Evolutionary conservation across 2,113 vertebrate species (phyloP).

Genomic region (Atlantisia rogersi): DNA sequence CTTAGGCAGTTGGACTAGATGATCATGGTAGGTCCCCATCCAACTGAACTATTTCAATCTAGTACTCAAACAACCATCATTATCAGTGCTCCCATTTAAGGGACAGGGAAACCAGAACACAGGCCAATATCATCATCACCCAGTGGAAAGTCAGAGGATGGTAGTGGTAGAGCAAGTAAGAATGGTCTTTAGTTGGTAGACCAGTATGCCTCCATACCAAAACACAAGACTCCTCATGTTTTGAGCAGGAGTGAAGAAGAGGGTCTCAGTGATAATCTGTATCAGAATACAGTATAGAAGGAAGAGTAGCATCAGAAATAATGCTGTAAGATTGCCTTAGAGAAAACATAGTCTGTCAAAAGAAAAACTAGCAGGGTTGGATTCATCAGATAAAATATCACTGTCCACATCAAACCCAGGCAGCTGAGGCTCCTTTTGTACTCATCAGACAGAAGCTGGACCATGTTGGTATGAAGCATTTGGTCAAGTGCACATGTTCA

Average conservation of each 20-base stretch:
- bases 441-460: not conserved
- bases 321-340: not conserved
- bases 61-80: not conserved
- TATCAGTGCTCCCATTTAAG: not conserved
- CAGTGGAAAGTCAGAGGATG: not conserved
- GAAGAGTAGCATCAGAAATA: not conserved
- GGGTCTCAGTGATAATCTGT: not conserved
- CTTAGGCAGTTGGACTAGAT: not conserved
- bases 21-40: not conserved
- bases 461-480: not conserved
- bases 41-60: not conserved
- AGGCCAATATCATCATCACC: not conserved
- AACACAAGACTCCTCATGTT: not conserved
- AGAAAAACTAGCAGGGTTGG: not conserved
- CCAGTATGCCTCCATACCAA: not conserved
- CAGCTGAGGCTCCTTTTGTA: not conserved
- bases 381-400: not conserved
- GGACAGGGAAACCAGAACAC: not conserved
- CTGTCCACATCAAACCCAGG: not conserved
- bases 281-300: not conserved
- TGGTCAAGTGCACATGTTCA: not conserved
- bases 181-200: not conserved
- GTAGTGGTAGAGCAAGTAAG: not conserved
- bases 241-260: not conserved
- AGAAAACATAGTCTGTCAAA: not conserved